A percentile compares a stretch with the other conserved stretches of the same genome.
phyloP scores from a whole-genome alignment of 2,113 vertebrate species.

The Gallinago paraguaiae region DNA sequence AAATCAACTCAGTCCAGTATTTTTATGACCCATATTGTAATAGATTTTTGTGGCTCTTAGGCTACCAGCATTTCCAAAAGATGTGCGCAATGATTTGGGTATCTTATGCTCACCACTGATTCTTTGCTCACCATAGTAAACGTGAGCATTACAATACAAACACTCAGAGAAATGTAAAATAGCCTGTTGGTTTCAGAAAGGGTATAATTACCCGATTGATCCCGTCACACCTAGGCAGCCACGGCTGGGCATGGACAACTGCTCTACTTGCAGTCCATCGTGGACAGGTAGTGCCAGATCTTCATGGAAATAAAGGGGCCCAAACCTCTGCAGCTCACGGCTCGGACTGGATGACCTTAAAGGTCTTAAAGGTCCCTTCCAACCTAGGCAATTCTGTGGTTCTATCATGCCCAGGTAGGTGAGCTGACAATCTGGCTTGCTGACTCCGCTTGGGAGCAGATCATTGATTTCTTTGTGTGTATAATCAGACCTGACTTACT shows the following conservation, averaged over 20 bases:
- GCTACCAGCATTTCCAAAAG: fast-evolving
- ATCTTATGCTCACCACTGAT: not conserved
- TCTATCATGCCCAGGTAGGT: too few species aligned
- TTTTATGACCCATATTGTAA: not conserved
- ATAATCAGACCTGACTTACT: not conserved
- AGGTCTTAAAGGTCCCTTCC: too few species aligned
- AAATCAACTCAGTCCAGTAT: not conserved
- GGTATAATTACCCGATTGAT: fast-evolving
- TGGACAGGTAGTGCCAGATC: not conserved
- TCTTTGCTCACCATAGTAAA: not conserved
- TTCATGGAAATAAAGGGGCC: not conserved
- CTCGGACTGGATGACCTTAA: too few species aligned
- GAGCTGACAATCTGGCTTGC: not conserved
- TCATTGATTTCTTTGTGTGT: not conserved
- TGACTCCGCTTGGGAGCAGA: not conserved
- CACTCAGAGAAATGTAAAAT: not conserved
- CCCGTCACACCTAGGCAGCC: not conserved
- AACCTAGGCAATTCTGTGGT: too few species aligned
- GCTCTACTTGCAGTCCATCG: not conserved
- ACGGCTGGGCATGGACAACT: fast-evolving
- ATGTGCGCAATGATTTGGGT: not conserved
- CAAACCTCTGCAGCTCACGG: not conserved
- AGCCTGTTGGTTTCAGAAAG: not conserved
- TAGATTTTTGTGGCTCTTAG: not conserved
- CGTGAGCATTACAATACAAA: not conserved